Evolutionary conservation across 1,140 invertebrate genomes (phyloP), one percentile per base, ranked within the genome.

Genomic region (Sinella curviseta): DNA sequence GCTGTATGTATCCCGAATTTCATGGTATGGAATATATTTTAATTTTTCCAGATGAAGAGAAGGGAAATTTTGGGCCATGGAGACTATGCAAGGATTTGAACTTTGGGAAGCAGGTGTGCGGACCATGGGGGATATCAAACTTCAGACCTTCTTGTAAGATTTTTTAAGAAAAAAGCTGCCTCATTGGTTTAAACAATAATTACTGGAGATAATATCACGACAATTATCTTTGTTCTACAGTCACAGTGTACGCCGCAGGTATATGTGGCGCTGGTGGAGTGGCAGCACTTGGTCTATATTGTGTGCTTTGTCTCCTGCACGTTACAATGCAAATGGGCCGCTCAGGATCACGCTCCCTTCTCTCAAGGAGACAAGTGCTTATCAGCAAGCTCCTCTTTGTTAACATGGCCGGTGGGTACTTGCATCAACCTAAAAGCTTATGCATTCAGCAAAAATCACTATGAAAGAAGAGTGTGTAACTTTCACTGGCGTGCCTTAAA

Each of bases 11-110:
- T 65, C 24, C 26, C 24, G 26, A 8, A 70, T 12, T 12, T 70
- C 8, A n/a, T 60, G 14, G 4, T 26, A 26, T n/a, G 8, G 8
- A n/a, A n/a, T 60, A 60, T 60, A 26, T 26, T 60, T 4, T 48
- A 8, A 17, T 60, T 60, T 74, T 78, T 78, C 86, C 88, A 75
- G 89, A 88, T 76, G 88, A 87, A 78, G 94, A 95, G 86, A 89
- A 89, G 80, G 94, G 94, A 67, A 94, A 95, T 87, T 95, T 95
- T 86, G 93, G 94, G 81, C 93, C 93, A 85, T 95, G 93, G 92
- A 91, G 91, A 82, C 91, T 93, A 74, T 95, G 94, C 89, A 94
- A 94, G 87, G 89, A 91, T 83, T 87, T 94, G 79, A 88, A 92
- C 17, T 94, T 94, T 87, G 92, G 92, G 86, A 88, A 93, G 80